Conservation (phyloP, 1,140 invertebrate genomes). For the Anastatus disparis region DNA sequence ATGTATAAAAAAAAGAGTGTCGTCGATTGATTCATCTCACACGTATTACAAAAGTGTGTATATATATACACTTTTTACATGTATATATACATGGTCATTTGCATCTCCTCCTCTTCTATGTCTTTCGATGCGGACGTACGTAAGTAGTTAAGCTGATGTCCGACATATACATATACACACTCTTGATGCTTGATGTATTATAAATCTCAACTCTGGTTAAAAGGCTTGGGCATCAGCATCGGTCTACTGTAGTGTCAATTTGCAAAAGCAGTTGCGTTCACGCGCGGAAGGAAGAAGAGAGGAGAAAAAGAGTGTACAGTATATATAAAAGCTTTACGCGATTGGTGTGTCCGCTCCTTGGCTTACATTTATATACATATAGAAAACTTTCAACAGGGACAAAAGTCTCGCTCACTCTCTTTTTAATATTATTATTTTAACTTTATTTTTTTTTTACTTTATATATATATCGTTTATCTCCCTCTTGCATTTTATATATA, state of each 20-base stretch:
- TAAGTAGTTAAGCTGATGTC: constrained; percentile 23
- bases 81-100: no score
- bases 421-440: no score
- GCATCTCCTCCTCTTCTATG: constrained; percentile 3
- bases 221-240: no score
- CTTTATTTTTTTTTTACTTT: no score
- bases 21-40: constrained; percentile 35
- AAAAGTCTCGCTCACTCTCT: constrained; percentile 48
- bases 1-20: not conserved
- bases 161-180: not conserved
- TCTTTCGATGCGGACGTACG: not conserved
- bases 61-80: no score
- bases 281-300: constrained; percentile 60
- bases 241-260: constrained; percentile 64
- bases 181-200: not conserved
- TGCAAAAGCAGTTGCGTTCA: constrained; percentile 45
- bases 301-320: constrained; percentile 38
- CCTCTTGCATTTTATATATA: no score
- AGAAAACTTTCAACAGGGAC: no score
- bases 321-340: no score
- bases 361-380: no score
- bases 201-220: constrained; percentile 25
- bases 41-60: not conserved
- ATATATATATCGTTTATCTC: no score
- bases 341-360: constrained; percentile 67